These are phyloP conservation scores for Habrosyne pyritoides DNA, from an alignment of 2,888 invertebrate species.

Conservation along the genomic window DNA sequence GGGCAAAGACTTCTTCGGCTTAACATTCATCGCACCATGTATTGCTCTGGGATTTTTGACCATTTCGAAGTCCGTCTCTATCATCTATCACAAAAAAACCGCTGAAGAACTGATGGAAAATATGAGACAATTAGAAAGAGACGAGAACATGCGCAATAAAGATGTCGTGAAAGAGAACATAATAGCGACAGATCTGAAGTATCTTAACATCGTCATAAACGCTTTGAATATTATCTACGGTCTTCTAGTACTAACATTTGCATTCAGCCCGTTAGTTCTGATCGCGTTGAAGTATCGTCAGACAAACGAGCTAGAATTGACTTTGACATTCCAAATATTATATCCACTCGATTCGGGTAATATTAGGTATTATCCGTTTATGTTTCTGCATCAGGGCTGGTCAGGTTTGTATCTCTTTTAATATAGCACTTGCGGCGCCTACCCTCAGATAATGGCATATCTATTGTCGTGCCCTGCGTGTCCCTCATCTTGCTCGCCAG, in stretches of 20 bases:
- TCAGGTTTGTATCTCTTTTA: conserved; percentile 48
- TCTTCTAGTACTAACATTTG: conserved; percentile 39
- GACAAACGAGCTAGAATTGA: conserved; percentile 41
- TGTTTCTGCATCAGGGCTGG: conserved; percentile 58
- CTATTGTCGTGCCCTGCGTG: too few relatives aligned
- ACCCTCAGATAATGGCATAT: too few relatives aligned
- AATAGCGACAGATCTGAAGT: conserved; percentile 37
- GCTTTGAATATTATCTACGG: conserved; percentile 41
- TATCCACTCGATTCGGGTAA: conserved; percentile 62
- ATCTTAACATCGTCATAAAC: conserved; percentile 46
- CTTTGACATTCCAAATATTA: conserved; percentile 52
- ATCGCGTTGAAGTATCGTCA: conserved; percentile 46
- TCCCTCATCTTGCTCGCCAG: too few relatives aligned
- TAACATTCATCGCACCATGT: conserved; percentile 53
- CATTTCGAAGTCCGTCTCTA: conserved; percentile 33
- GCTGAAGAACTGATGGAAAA: conserved; percentile 36
- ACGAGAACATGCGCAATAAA: conserved; percentile 16
- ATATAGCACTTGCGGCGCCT: neutral
- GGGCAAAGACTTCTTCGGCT: conserved; percentile 41
- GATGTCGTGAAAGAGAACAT: conserved; percentile 33
- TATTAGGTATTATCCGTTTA: conserved; percentile 52
- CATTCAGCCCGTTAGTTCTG: conserved; percentile 43
- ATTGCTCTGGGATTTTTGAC: conserved; percentile 36
- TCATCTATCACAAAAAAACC: conserved; percentile 34
- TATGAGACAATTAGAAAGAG: conserved; percentile 40